These are phyloP conservation scores for Neelides sp. DNA, from an alignment of 1,140 invertebrate genomes.

Conservation along the genomic window DNA sequence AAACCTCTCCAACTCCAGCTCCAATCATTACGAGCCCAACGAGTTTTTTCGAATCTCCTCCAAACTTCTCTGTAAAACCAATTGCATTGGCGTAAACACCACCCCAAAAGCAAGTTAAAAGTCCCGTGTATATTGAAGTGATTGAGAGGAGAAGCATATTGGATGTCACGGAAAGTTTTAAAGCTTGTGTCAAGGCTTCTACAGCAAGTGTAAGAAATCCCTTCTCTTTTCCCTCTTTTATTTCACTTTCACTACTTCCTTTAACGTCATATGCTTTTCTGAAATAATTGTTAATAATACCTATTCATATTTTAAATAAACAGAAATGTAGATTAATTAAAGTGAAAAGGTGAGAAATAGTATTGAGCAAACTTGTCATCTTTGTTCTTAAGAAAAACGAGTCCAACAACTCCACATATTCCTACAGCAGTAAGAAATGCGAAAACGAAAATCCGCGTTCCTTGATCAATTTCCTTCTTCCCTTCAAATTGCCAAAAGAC, in stretches of 20 bases:
- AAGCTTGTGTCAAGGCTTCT: slow-evolving; percentile 58
- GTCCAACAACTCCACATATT: slow-evolving; percentile 51
- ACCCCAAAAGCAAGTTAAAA: slow-evolving; percentile 85
- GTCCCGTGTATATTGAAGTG: slow-evolving; percentile 80
- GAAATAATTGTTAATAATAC: too few relatives aligned
- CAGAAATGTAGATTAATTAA: too few relatives aligned
- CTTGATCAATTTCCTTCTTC: slow-evolving; percentile 48
- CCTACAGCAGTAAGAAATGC: slow-evolving; percentile 53
- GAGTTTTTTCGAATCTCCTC: slow-evolving; percentile 61
- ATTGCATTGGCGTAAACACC: slow-evolving; percentile 57
- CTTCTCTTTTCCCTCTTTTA: too few relatives aligned
- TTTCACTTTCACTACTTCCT: too few relatives aligned
- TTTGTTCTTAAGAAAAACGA: slow-evolving; percentile 47
- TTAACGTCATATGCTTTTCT: too few relatives aligned
- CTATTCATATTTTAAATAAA: too few relatives aligned
- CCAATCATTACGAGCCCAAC: slow-evolving; percentile 85
- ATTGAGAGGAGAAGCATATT: slow-evolving; percentile 77
- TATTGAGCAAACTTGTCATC: slow-evolving; percentile 7
- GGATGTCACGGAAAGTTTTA: slow-evolving; percentile 61
- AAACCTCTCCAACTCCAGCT: slow-evolving; percentile 81
- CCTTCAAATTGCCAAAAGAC: slow-evolving; percentile 81
- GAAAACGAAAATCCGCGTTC: slow-evolving; percentile 58
- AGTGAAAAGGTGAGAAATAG: too few relatives aligned
- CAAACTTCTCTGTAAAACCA: slow-evolving; percentile 42
- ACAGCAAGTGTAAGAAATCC: too few relatives aligned